Conservation (phyloP, 2,888 invertebrate species). For the Pristionchus japonicus region DNA sequence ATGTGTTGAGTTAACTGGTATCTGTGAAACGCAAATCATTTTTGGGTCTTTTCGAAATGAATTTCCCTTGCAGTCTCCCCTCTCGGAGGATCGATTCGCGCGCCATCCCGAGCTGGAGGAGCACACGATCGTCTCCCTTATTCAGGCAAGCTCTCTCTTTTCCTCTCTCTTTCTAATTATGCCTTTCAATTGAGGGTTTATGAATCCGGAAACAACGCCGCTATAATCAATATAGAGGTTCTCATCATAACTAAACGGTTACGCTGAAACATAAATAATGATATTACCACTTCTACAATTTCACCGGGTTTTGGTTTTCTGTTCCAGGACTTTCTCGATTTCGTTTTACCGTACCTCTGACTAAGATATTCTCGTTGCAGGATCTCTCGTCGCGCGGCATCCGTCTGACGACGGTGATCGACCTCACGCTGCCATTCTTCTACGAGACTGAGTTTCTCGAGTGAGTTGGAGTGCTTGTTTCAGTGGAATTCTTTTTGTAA, state of each 20-base stretch:
- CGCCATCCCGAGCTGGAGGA: conserved; percentile 8
- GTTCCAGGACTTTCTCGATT: no score
- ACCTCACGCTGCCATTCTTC: conserved; percentile 42
- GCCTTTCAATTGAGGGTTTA: background rate
- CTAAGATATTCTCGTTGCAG: background rate
- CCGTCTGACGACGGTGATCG: conserved; percentile 14
- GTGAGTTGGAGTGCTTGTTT: background rate
- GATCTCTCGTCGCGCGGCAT: conserved; percentile 3
- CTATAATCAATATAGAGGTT: no score
- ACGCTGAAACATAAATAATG: no score
- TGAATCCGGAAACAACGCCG: no score
- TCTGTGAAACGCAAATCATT: no score
- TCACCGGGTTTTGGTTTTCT: no score
- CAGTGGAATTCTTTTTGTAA: background rate
- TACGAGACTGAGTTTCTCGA: conserved; percentile 24
- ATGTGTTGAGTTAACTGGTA: no score
- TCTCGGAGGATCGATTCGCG: conserved; percentile 23
- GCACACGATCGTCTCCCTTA: conserved; percentile 28
- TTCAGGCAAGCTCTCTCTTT: background rate
- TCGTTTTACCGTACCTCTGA: no score
- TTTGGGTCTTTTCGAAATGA: no score
- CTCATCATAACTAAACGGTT: no score
- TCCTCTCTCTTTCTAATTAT: background rate
- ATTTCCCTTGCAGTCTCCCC: conserved; percentile 41
- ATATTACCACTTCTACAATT: no score